Evolutionary conservation across 2,113 vertebrate species (phyloP), one percentile per base, ranked within the genome.

Genomic region (Lophotis ruficrista): DNA sequence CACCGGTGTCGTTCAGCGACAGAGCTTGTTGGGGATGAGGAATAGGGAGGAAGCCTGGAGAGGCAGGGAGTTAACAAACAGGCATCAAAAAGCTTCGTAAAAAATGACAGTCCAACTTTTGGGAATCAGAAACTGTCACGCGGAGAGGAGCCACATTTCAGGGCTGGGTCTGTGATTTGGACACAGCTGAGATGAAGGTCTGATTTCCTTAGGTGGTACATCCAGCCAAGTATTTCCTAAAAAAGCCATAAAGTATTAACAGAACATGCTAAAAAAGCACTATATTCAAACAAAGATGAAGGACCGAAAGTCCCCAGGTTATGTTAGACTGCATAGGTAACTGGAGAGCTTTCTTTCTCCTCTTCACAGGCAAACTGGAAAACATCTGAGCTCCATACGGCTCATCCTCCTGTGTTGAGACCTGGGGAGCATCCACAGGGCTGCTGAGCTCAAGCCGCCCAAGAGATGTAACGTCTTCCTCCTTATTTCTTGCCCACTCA

Each of bases 141-240:
- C 47, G 41, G 41, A 65, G 37, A n/a, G 16, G 16, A 78, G 57
- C 10, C 23, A 3, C 19, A 0, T 93, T 60, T 60, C 9, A 35
- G 82, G 21, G 56, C 20, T 65, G 41, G 10, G 12, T 53, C 10
- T 69, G 57, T 0, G 2, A 18, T 69, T 48, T 79, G 53, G 35
- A 14, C 7, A 4, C 31, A 30, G 28, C 20, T 24, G 35, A 38
- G 47, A 4, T 25, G 53, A 41, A 35, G 8, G 27, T 83, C 7
- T 15, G 0, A 0, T 75, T 80, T 75, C 48, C 35, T 54, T 43
- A 10, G 56, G 13, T 75, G 15, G 7, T 48, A 2, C 0, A 0
- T 80, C 27, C 77, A 79, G 50, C 20, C 13, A 43, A 10, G 3
- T 21, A 10, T 53, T 56, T 38, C 60, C 25, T 71, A 6, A 65